These are phyloP conservation scores for Zelostemma sp. DNA, from an alignment of 1,140 invertebrate species.

Conservation along the genomic window DNA sequence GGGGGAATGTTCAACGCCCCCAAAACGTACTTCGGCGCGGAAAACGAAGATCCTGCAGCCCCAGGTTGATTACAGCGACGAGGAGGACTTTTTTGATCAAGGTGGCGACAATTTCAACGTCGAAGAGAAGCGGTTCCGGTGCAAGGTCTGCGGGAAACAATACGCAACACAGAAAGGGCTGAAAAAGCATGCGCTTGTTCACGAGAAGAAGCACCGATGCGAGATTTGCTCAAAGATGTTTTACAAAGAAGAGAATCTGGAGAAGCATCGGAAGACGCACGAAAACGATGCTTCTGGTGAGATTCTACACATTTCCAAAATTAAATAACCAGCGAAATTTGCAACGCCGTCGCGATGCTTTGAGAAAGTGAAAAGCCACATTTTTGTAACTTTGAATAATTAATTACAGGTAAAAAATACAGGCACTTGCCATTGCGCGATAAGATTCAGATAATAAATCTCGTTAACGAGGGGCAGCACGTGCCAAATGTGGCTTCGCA, in stretches of 20 bases:
- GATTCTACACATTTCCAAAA: neutral
- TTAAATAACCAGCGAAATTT: no score
- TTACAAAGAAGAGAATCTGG: conserved; percentile 60
- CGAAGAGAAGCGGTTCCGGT: conserved; percentile 58
- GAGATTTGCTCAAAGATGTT: conserved; percentile 62
- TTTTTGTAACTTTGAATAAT: no score
- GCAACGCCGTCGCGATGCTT: no score
- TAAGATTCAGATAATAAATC: no score
- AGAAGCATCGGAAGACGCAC: conserved; percentile 61
- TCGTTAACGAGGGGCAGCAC: neutral
- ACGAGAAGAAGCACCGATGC: conserved; percentile 63
- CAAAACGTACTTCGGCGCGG: conserved; percentile 52
- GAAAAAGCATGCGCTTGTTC: conserved; percentile 62
- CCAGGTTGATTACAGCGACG: conserved; percentile 52
- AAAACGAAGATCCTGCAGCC: conserved; percentile 52
- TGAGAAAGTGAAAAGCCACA: no score
- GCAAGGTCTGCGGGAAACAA: conserved; percentile 59
- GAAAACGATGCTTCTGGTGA: neutral
- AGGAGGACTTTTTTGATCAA: conserved; percentile 55
- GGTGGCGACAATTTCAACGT: conserved; percentile 49
- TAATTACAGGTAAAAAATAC: no score
- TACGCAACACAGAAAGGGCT: conserved; percentile 62
- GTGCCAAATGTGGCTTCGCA: neutral
- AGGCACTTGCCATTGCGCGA: no score
- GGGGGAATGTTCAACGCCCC: conserved; percentile 26